Percentiles rank a stretch among this genome's conserved stretches.
These are phyloP conservation scores for Chaetophractus vellerosus DNA, from an alignment of 2,797 vertebrate genomes.

Conservation along the genomic window DNA sequence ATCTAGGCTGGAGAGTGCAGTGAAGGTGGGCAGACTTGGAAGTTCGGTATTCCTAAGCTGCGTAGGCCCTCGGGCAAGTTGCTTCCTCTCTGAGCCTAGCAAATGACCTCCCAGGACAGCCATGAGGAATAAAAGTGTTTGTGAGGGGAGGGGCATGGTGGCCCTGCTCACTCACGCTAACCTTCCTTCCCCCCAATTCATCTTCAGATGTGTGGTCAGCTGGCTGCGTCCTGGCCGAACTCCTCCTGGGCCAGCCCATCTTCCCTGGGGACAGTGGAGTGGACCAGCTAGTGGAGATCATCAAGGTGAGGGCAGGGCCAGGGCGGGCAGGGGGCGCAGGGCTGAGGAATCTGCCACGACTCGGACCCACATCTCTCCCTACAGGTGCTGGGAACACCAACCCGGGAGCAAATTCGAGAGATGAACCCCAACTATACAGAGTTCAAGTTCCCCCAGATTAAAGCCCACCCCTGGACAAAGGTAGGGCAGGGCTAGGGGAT, in stretches of 20 bases:
- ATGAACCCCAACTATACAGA: slow-evolving; percentile 99
- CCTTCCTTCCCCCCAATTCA: background rate
- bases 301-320: slow-evolving; percentile 91
- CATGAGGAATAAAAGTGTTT: background rate
- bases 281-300: slow-evolving; percentile 98
- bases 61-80: background rate
- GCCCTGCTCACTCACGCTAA: background rate
- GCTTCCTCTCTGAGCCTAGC: slow-evolving; percentile 2
- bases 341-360: background rate
- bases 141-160: background rate
- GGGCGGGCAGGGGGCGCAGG: background rate
- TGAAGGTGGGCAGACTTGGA: background rate
- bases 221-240: slow-evolving; percentile 96
- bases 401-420: slow-evolving; percentile 97
- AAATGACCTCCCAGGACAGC: background rate
- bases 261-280: slow-evolving; percentile 97
- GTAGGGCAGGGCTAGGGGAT: slow-evolving; percentile 82
- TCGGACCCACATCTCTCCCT: background rate
- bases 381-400: slow-evolving; percentile 97
- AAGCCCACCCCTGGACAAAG: slow-evolving; percentile 98
- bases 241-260: slow-evolving; percentile 96
- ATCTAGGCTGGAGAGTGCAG: background rate
- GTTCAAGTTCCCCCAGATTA: slow-evolving; percentile 98
- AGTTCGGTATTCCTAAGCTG: background rate
- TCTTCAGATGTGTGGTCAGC: slow-evolving; percentile 96